phyloP scores from a whole-genome alignment of 2,797 vertebrate genomes.

The Peromyscus melanophrys region DNA sequence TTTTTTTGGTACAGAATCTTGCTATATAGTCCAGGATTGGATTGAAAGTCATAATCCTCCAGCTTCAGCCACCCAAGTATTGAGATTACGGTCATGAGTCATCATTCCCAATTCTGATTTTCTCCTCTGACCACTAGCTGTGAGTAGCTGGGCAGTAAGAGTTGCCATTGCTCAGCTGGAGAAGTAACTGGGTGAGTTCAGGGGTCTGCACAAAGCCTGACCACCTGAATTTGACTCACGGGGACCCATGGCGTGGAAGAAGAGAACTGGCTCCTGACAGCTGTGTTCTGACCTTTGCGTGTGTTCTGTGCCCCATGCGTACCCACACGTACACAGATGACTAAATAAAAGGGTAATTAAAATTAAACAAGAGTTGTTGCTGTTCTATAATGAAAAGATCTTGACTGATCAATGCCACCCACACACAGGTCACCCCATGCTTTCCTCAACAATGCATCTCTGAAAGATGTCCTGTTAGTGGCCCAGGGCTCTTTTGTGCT shows the following conservation, averaged over 20 bases:
- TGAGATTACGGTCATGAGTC: not conserved
- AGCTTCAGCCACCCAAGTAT: not conserved
- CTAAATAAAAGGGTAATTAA: not conserved
- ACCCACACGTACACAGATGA: not conserved
- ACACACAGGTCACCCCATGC: not conserved
- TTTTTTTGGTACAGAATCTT: not conserved
- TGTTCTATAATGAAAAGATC: not conserved
- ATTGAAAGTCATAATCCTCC: not conserved
- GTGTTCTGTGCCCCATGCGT: too few relatives aligned
- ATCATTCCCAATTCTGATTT: not conserved
- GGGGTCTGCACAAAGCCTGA: not conserved
- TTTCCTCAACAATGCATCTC: not conserved
- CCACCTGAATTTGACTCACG: not conserved
- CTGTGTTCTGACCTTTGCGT: not conserved
- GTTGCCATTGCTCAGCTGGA: not conserved
- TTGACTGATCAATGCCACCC: not conserved
- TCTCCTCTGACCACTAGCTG: not conserved
- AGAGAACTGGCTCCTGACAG: not conserved
- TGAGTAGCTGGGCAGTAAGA: not conserved
- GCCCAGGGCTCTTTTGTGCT: not conserved
- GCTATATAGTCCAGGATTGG: not conserved
- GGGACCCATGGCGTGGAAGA: not conserved
- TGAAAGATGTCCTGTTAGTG: not conserved
- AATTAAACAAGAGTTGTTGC: not conserved
- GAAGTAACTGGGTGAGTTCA: not conserved